These are phyloP conservation scores for Drosophila ficusphila DNA, from an alignment of 1,140 invertebrate species.

Conservation along the genomic window DNA sequence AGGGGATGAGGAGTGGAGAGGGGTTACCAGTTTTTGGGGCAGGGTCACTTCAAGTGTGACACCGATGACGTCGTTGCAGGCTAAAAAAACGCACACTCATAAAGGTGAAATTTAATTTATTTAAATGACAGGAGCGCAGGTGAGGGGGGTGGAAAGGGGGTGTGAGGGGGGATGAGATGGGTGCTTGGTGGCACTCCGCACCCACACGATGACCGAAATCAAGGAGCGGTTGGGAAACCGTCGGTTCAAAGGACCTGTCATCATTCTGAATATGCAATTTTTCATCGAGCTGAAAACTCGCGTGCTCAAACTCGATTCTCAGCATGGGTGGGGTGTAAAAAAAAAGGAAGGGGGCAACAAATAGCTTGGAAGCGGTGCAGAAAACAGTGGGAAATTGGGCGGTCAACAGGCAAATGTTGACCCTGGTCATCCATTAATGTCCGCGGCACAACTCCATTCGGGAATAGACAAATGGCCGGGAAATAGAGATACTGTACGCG, in stretches of 20 bases:
- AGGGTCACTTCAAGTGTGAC: constrained; percentile 60
- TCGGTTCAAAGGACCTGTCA: constrained; percentile 27
- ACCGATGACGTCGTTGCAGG: constrained; percentile 70
- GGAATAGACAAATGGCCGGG: constrained; percentile 26
- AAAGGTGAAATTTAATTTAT: constrained; percentile 76
- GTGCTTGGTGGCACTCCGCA: constrained; percentile 17
- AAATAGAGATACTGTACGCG: constrained; percentile 8
- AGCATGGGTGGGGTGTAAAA: not conserved
- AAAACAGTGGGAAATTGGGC: not conserved
- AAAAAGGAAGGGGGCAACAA: not conserved
- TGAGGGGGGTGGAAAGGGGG: not conserved
- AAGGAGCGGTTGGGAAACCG: constrained; percentile 33
- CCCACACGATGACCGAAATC: constrained; percentile 53
- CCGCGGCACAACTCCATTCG: constrained; percentile 9
- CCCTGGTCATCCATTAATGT: constrained; percentile 55
- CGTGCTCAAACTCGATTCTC: constrained; percentile 47
- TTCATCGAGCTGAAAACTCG: constrained; percentile 62
- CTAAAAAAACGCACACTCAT: constrained; percentile 39
- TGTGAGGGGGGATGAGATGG: not conserved
- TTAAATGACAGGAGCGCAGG: constrained; percentile 57
- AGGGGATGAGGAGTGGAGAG: not conserved
- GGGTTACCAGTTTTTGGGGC: not conserved
- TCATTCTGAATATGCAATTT: constrained; percentile 69
- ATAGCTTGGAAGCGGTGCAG: not conserved
- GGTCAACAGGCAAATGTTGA: constrained; percentile 31